Evolutionary conservation across 2,113 vertebrate genomes (phyloP), one percentile per base, ranked within the genome.

Genomic region (Hypocryptadius cinnamomeus): DNA sequence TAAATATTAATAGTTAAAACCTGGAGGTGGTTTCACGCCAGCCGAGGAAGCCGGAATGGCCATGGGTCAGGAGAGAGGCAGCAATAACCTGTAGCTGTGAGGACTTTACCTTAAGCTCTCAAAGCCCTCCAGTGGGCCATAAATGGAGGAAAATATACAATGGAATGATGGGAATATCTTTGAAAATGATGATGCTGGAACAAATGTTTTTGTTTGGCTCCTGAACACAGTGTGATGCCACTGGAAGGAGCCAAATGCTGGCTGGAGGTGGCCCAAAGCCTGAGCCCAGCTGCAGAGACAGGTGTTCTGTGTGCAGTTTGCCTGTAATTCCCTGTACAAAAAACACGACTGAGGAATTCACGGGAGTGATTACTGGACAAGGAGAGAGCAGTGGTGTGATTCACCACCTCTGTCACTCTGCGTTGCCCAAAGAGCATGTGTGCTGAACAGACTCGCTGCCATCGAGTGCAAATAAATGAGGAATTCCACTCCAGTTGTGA

Each of bases 171-270:
- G 35, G 28, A 37, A 59, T 16, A 48, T 42, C 66, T 79, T 56
- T 45, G 61, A 12, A 35, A 33, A 31, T 2, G 5, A 6, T 42
- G 56, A 8, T n/a, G 25, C 14, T 21, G 72, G 79, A 54, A 31
- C 5, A 70, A 68, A 54, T 50, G 23, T 3, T 42, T 44, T 47
- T 9, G 5, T 60, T 14, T 31, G 30, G 59, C 59, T 70, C 30
- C 77, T 56, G 24, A 24, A 2, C 7, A 5, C 47, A 9, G 50
- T 1, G 3, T 9, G 54, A n/a, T 50, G 60, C 50, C 0, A 0
- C 57, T n/a, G 70, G 70, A 8, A 48, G 40, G 56, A 87, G 79
- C 56, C 35, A 6, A 28, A 44, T 0, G 0, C 15, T 1, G 3
- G 25, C 66, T 79, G 59, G 76, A 45, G 31, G 23, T 3, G 18